Evolutionary conservation across 2,888 invertebrate species (phyloP).

Genomic region (Polymixis flavicincta): DNA sequence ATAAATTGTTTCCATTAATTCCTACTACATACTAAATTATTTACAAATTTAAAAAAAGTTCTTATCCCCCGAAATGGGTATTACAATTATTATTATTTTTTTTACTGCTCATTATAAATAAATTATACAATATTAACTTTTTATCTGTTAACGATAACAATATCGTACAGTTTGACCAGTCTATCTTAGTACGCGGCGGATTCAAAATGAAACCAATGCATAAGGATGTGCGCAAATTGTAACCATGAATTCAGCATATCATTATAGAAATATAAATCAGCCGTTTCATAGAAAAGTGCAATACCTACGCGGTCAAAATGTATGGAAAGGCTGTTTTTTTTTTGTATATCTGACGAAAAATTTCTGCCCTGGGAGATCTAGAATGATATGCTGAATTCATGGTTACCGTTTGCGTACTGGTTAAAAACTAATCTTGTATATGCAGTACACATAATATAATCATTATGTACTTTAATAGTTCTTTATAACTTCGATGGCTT

Average conservation of each 20-base stretch:
- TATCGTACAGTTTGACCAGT: constrained; percentile 1
- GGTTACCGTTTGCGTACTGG: too few relatives aligned
- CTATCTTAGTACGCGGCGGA: background rate
- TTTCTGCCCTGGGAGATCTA: too few relatives aligned
- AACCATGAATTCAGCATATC: too few relatives aligned
- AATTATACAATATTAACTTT: background rate
- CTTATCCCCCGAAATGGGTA: constrained; percentile 1
- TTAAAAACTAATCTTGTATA: too few relatives aligned
- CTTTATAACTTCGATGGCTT: constrained; percentile 75
- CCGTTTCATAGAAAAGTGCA: too few relatives aligned
- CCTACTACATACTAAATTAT: constrained; percentile 29
- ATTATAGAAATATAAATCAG: too few relatives aligned
- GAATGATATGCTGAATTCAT: too few relatives aligned
- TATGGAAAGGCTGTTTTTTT: too few relatives aligned
- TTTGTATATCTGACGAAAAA: too few relatives aligned
- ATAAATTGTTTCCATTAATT: constrained; percentile 10
- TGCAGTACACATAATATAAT: too few relatives aligned
- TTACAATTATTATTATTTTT: background rate
- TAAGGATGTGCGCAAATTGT: too few relatives aligned
- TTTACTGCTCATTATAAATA: background rate
- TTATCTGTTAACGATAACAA: background rate
- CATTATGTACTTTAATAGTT: constrained; percentile 43
- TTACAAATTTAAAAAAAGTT: constrained; percentile 36
- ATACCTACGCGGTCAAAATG: too few relatives aligned
- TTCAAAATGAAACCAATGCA: background rate